phyloP scores from a whole-genome alignment of 2,797 vertebrate species.

The Channa striata region DNA sequence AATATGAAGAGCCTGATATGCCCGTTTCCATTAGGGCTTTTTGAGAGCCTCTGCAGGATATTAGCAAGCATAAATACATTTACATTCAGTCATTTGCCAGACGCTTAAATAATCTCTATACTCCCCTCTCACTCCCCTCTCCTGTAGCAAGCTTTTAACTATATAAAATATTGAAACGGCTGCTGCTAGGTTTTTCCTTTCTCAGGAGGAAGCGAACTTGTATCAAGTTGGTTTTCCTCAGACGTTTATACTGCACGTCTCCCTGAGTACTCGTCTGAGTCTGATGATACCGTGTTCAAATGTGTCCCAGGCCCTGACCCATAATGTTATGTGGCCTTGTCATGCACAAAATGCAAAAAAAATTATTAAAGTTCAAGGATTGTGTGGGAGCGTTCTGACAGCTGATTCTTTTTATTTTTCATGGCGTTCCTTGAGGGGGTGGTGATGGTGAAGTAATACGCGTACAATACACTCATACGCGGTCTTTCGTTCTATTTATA shows the following conservation, averaged over 20 bases:
- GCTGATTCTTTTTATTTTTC: neutral
- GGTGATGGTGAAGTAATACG: neutral
- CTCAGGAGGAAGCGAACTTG: constrained; percentile 55
- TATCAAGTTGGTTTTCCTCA: constrained; percentile 47
- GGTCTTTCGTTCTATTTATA: neutral
- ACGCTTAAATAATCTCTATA: constrained; percentile 73
- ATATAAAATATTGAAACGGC: constrained; percentile 77
- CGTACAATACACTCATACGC: constrained; percentile 4
- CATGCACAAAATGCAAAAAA: constrained; percentile 39
- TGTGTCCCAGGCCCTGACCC: constrained; percentile 39
- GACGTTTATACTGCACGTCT: constrained; percentile 47
- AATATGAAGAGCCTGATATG: constrained; percentile 67
- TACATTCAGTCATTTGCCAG: no score
- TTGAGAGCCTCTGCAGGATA: constrained; percentile 70
- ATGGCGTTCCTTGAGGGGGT: constrained; percentile 6
- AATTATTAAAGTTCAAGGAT: constrained; percentile 45
- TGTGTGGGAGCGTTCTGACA: constrained; percentile 21
- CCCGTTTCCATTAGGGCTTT: constrained; percentile 76
- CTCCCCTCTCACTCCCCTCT: constrained; percentile 49
- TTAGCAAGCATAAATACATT: constrained; percentile 77
- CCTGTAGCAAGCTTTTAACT: constrained; percentile 71
- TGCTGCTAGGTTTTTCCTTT: constrained; percentile 50
- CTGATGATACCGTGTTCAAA: constrained; percentile 51
- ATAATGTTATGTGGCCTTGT: constrained; percentile 30
- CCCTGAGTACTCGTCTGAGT: constrained; percentile 33